Evolutionary conservation across 2,113 vertebrate species (phyloP), one percentile per base, ranked within the genome.

Genomic region (Lampris megalopsis): DNA sequence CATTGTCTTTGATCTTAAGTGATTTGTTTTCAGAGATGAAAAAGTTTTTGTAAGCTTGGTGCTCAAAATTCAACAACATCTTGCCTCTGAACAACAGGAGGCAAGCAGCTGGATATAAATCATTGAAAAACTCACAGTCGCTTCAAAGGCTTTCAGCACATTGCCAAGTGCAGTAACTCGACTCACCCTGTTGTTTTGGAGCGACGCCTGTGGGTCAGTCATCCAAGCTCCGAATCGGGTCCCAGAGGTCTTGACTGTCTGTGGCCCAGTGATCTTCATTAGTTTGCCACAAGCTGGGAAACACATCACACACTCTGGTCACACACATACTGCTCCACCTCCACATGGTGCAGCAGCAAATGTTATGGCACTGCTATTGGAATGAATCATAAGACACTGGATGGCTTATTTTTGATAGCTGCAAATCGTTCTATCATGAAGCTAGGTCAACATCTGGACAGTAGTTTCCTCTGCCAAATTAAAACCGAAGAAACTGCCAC

Each of bases 161-260:
- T n/a, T 48, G 57, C 37, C 4, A 24, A 61, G 52, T 57, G 57
- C 80, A 87, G 68, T 36, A 36, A 36, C 83, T 77, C 52, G 36
- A 41, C 88, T 90, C 70, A 99, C 98, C 91, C 96, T 91, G 85
- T 98, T 98, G 75, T 96, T 97, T 91, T 95, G 96, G 68, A 94
- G 93, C 49, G 97, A 94, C 9, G 97, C 97, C 81, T 96, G 87
- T 11, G 98, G 97, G 81, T 99, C 98, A 0, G 96, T 98, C 98
- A 99, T 99, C 98, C 98, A 99, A 75, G 98, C 98, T 63, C 98
- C 98, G 77, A 99, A 99, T 64, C 98, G 93, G 38, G 97, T 99
- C 87, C 98, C 98, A 0, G 98, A 99, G 52, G 96, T 98, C 94
- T 99, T 99, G 87, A 99, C 94, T 50, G 98, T 99, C 86, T 95